Evolutionary conservation across 1,140 invertebrate genomes (phyloP), one percentile per base, ranked within the genome.

Genomic region (Pteromalus puparum): DNA sequence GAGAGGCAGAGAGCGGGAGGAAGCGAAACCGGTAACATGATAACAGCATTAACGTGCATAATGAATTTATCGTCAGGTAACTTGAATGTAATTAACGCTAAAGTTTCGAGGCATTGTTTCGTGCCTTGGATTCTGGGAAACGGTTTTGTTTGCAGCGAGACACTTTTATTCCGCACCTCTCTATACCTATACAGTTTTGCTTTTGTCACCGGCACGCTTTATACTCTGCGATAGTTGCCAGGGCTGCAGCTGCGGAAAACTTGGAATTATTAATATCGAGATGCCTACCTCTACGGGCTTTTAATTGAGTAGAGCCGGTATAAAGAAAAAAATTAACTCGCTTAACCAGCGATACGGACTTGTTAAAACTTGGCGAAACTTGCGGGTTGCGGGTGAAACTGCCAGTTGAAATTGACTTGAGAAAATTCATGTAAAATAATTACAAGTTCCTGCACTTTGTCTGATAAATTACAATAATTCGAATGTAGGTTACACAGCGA

Each of bases 41-140:
- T 84, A 84, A 86, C 77, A 70, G 53, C 82, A 86, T 86, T 86
- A 83, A 76, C 82, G 81, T 65, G 28, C 74, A 76, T 86, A 86
- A 86, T 83, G 82, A 76, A 86, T 86, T 84, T 80, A 84, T 84
- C 83, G 83, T 82, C 75, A 28, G 30, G 79, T 73, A 79, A 73
- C 72, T 86, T 77, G 21, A 75, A 72, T 79, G 46, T 84, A 84
- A 83, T 83, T 83, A 86, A 83, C 72, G 28, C 76, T 42, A 72
- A 85, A 85, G 80, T 82, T 70, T 85, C 82, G 79, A 82, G 61
- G 61, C 34, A 61, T 61, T 65, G 77, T 81, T 67, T 74, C 21
- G 38, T 70, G 46, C n/a, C 28, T 74, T 42, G 38, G 48, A 30
- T 70, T 30, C 10, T 10, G 67, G 9, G 26, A 70, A 70, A 30